A percentile compares a stretch with the other conserved stretches of the same genome.
phyloP scores from a whole-genome alignment of 2,797 vertebrate genomes.

The Anguilla obscura region DNA sequence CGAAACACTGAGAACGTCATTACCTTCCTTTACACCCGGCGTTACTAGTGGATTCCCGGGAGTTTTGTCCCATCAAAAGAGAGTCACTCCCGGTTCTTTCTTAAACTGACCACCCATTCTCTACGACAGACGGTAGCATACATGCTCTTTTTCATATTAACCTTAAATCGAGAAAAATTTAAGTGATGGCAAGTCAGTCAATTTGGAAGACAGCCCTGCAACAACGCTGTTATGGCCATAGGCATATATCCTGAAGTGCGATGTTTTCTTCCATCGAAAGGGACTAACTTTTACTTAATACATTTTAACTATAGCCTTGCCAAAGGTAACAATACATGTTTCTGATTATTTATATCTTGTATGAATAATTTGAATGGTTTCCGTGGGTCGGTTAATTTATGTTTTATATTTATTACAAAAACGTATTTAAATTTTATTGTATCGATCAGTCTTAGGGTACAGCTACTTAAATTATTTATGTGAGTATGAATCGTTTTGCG shows the following conservation, averaged over 20 bases:
- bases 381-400: slow-evolving; percentile 68
- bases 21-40: slow-evolving; percentile 65
- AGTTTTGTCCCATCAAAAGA: slow-evolving; percentile 70
- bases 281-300: slow-evolving; percentile 62
- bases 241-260: slow-evolving; percentile 39
- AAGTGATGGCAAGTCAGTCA: slow-evolving; percentile 49
- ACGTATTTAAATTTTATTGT: slow-evolving; percentile 69
- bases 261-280: slow-evolving; percentile 50
- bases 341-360: slow-evolving; percentile 69
- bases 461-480: slow-evolving; percentile 60
- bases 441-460: slow-evolving; percentile 45
- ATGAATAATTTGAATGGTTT: slow-evolving; percentile 57
- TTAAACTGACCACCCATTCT: slow-evolving; percentile 63
- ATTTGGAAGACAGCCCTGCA: slow-evolving; percentile 46
- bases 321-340: slow-evolving; percentile 66
- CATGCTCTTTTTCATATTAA: neutral
- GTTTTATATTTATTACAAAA: slow-evolving; percentile 72
- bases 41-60: slow-evolving; percentile 64
- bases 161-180: slow-evolving; percentile 38
- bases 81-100: slow-evolving; percentile 63
- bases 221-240: slow-evolving; percentile 45
- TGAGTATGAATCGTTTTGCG: slow-evolving; percentile 51
- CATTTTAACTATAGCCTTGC: slow-evolving; percentile 65
- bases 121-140: neutral
- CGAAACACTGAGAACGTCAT: slow-evolving; percentile 70